Conservation (phyloP, 1,140 invertebrate genomes). For the Cyclina sinensis region DNA sequence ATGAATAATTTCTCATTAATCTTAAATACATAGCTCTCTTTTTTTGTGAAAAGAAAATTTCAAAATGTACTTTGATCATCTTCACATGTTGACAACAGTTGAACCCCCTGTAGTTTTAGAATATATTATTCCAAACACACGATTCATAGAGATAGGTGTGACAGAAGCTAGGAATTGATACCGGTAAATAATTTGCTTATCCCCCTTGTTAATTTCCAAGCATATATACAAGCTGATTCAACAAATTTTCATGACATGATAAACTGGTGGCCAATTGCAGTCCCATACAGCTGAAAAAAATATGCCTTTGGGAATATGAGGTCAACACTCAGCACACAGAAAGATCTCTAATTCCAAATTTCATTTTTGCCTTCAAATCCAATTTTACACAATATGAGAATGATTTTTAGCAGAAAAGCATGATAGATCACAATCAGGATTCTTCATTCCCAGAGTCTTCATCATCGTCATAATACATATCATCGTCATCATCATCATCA, state of each 20-base stretch:
- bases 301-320: neutral
- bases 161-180: no score
- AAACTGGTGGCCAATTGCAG: neutral
- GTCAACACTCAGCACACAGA: slow-evolving; percentile 3
- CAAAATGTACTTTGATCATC: neutral
- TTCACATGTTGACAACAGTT: no score
- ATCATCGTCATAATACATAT: slow-evolving; percentile 83
- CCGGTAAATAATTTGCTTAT: neutral
- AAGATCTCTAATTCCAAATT: slow-evolving; percentile 15
- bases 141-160: no score
- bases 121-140: no score
- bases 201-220: neutral
- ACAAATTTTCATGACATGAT: neutral
- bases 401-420: neutral
- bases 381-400: slow-evolving; percentile 25
- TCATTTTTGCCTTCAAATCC: slow-evolving; percentile 23
- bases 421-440: slow-evolving; percentile 24
- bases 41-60: neutral
- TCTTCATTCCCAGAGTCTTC: slow-evolving; percentile 84
- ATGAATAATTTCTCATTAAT: no score
- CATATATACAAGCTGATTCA: neutral
- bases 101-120: no score
- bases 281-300: neutral
- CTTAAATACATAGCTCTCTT: no score
- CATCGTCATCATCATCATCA: slow-evolving; percentile 85